Conservation (phyloP, 2,888 invertebrate species). For the Deilephila elpenor region DNA sequence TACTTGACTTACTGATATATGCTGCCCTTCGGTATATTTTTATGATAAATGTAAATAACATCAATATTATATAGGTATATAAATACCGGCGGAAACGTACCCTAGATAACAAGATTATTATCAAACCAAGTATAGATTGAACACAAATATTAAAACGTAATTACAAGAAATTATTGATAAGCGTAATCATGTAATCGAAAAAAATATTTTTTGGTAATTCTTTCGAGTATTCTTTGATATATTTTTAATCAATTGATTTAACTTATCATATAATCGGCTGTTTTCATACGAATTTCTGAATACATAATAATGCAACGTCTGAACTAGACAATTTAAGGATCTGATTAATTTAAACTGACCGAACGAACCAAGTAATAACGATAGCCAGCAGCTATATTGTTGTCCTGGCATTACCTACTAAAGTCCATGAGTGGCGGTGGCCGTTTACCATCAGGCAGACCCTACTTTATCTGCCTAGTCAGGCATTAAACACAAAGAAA, state of each 20-base stretch:
- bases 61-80: neutral
- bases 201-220: neutral
- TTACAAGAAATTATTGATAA: neutral
- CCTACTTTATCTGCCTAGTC: too few species aligned
- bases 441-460: too few species aligned
- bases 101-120: neutral
- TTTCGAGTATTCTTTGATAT: neutral
- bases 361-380: too few species aligned
- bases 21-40: conserved; percentile 5
- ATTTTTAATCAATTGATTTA: neutral
- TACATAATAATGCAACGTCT: too few species aligned
- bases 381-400: too few species aligned
- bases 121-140: neutral
- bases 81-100: neutral
- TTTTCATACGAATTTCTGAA: too few species aligned
- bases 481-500: too few species aligned
- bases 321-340: too few species aligned
- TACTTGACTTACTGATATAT: conserved; percentile 5
- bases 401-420: too few species aligned
- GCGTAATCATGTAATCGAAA: neutral
- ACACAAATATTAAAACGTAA: conserved; percentile 1
- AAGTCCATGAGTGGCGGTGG: too few species aligned
- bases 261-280: too few species aligned
- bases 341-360: too few species aligned
- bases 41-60: neutral